Evolutionary conservation across 2,888 invertebrate genomes (phyloP).

Genomic region (Drosophila melanosoma): DNA sequence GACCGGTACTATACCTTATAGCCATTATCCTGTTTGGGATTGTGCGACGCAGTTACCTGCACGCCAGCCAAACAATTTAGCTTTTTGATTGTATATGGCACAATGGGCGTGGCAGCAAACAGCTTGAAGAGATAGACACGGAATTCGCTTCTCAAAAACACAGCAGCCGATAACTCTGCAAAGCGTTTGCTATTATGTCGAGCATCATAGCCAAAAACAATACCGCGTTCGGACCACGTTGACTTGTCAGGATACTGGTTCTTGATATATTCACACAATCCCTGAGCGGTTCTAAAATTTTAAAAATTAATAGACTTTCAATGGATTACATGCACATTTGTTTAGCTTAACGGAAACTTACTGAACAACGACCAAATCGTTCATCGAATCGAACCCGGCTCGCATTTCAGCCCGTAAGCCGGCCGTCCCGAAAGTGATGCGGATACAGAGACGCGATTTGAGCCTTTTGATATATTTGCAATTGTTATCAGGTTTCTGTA

Average conservation of each 20-base stretch:
- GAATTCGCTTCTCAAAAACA: conserved; percentile 91
- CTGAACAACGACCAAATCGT: conserved; percentile 98
- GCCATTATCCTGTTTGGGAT: conserved; percentile 97
- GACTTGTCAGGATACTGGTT: conserved; percentile 86
- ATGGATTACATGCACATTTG: not conserved
- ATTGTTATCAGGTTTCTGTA: not conserved
- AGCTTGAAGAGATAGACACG: conserved; percentile 92
- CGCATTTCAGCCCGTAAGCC: conserved; percentile 97
- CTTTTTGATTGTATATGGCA: conserved; percentile 93
- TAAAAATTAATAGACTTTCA: not conserved
- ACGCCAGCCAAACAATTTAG: conserved; percentile 93
- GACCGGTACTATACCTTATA: conserved; percentile 88
- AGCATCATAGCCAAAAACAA: conserved; percentile 97
- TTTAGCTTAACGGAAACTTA: conserved; percentile 38
- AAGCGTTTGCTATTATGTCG: conserved; percentile 95
- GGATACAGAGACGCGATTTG: conserved; percentile 87
- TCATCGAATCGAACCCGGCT: conserved; percentile 96
- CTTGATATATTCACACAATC: conserved; percentile 91
- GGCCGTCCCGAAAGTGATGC: conserved; percentile 96
- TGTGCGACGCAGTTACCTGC: conserved; percentile 98
- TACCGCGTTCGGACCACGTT: conserved; percentile 87
- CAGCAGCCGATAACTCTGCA: conserved; percentile 91
- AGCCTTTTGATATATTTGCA: conserved; percentile 81
- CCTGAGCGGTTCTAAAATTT: conserved; percentile 90
- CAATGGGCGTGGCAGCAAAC: conserved; percentile 96